Percentiles rank a stretch among this genome's conserved stretches.
Conservation (phyloP, 2,113 vertebrate species). For the Brachyistius frenatus region DNA sequence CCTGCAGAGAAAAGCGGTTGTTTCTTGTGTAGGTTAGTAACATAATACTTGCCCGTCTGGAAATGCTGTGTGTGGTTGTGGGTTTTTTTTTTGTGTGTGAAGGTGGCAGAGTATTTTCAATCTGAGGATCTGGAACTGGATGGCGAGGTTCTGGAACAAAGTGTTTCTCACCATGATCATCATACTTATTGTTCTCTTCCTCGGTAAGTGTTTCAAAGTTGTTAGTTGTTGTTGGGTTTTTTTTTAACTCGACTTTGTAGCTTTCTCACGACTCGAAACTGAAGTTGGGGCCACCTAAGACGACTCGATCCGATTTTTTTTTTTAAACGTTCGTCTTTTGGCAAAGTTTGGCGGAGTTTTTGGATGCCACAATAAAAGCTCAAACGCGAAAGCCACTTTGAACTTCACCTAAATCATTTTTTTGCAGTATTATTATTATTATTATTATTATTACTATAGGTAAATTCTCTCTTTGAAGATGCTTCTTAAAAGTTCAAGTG, state of each 20-base stretch:
- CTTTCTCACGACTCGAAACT: too few relatives aligned
- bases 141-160: constrained; percentile 92
- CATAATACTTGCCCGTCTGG: background rate
- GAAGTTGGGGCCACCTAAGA: too few relatives aligned
- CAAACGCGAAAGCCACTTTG: too few relatives aligned
- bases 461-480: background rate
- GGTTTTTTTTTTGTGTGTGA: constrained; percentile 66
- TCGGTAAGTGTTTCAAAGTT: constrained; percentile 82
- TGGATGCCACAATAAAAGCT: too few relatives aligned
- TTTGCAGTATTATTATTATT: too few relatives aligned
- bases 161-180: constrained; percentile 95
- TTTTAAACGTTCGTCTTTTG: too few relatives aligned
- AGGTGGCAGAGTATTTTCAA: constrained; percentile 94
- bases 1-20: background rate
- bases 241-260: too few relatives aligned
- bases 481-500: background rate
- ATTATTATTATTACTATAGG: too few relatives aligned
- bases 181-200: constrained; percentile 92
- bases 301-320: too few relatives aligned
- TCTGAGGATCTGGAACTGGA: constrained; percentile 88
- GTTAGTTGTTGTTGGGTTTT: too few relatives aligned
- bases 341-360: too few relatives aligned
- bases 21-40: background rate
- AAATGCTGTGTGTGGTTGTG: background rate
- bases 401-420: too few relatives aligned